Evolutionary conservation across 2,113 vertebrate genomes (phyloP).

Genomic region (Callaeas wilsoni): DNA sequence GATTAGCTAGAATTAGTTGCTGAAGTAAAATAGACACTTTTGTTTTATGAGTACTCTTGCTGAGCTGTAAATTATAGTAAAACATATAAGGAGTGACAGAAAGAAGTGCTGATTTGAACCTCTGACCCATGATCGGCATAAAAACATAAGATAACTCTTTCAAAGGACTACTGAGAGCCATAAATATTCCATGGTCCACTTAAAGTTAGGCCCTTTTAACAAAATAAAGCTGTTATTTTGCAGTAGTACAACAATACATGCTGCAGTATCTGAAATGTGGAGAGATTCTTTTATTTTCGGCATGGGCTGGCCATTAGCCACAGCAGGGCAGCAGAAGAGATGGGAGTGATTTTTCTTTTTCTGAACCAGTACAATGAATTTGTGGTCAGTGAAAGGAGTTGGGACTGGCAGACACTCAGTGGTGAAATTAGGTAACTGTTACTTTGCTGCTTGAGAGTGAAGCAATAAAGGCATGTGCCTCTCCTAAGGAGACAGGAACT

Average conservation of each 20-base stretch:
- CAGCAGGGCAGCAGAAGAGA: not conserved
- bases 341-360: conserved; percentile 26
- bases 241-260: not conserved
- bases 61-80: conserved; percentile 76
- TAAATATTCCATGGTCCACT: conserved; percentile 73
- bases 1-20: conserved; percentile 78
- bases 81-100: conserved; percentile 73
- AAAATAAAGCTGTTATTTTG: conserved; percentile 70
- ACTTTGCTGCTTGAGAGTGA: not conserved
- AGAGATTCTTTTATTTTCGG: not conserved
- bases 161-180: conserved; percentile 69
- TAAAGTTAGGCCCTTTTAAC: conserved; percentile 62
- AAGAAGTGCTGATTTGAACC: conserved; percentile 78
- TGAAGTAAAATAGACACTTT: conserved; percentile 79
- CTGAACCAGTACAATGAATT: not conserved
- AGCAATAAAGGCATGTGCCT: not conserved
- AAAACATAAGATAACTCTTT: conserved; percentile 75
- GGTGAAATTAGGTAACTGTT: not conserved
- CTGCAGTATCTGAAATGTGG: not conserved
- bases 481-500: not conserved
- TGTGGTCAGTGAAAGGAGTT: not conserved
- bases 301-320: not conserved
- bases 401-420: not conserved
- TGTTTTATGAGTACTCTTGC: conserved; percentile 75
- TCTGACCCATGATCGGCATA: conserved; percentile 71